Percentiles rank a stretch among this genome's conserved stretches.
Evolutionary conservation across 2,888 invertebrate genomes (phyloP).

Genomic region (Drepanosiphum platanoidis): DNA sequence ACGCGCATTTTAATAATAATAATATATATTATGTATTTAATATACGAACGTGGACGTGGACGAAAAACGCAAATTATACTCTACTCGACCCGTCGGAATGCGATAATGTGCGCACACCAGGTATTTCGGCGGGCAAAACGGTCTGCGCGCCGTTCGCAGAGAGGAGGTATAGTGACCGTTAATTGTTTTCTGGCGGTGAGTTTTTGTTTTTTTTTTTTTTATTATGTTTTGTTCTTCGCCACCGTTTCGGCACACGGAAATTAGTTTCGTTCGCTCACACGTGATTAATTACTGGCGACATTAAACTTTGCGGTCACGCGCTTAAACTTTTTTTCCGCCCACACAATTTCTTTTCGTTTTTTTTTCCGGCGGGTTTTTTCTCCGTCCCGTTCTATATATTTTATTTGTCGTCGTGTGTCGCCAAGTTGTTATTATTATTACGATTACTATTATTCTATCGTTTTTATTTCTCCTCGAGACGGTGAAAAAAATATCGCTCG

Average conservation of each 20-base stretch:
- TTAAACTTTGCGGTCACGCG: constrained; percentile 61
- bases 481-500: neutral
- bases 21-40: too few species aligned
- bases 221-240: neutral
- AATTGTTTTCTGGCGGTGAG: constrained; percentile 14
- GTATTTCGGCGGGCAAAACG: neutral
- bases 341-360: constrained; percentile 32
- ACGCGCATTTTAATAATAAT: too few species aligned
- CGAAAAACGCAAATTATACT: neutral
- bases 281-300: constrained; percentile 60
- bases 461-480: neutral
- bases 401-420: neutral
- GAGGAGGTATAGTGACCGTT: neutral
- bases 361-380: neutral
- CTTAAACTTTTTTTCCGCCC: constrained; percentile 46
- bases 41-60: neutral
- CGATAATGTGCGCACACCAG: neutral
- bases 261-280: constrained; percentile 55
- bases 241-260: constrained; percentile 31
- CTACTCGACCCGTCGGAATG: neutral
- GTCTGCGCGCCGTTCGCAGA: neutral
- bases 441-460: neutral
- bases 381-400: neutral
- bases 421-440: neutral
- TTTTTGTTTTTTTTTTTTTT: constrained; percentile 23